Evolutionary conservation across 2,888 invertebrate species (phyloP), one percentile per base, ranked within the genome.

Genomic region (Leptopilina myrica): DNA sequence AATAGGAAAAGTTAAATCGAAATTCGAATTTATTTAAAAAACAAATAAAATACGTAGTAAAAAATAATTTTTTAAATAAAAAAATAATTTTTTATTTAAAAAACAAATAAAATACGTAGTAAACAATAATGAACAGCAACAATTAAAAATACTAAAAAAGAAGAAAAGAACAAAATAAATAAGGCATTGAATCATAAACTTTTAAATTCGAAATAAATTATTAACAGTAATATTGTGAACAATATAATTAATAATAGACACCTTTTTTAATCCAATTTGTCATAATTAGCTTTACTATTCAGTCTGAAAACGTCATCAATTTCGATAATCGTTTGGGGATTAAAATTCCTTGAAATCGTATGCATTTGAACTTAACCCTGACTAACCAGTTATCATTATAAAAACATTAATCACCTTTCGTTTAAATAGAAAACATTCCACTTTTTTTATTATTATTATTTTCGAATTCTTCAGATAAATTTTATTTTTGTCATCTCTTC

Each of bases 371-470:
- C 15, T 15, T 8, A 62, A 20, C 62, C 62, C 15, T 9, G 62
- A 62, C 62, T 62, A 62, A 62, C 62, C 62, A 62, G 62, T 62
- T 62, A 62, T 62, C 62, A 62, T 62, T 62, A 62, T 62, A 62
- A 62, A 62, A 62, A 9, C 62, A 62, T 62, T 62, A 62, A 62
- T 62, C 62, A 62, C 62, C 15, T 20, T 43, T 20, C 62, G 4
- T 62, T 62, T 62, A 62, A 8, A 62, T 20, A 15, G 20, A 49
- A 43, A 49, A 62, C 62, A 62, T 62, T 20, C 20, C 20, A 49
- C 11, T 49, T 62, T 62, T 62, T 62, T 20, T 9, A 20, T 62
- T 20, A 20, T 20, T 20, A 20, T 62, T 20, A 20, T 62, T 62
- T 62, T 62, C 15, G 20, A 62, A 62, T 62, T 62, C 62, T n/a